A percentile compares a stretch with the other conserved stretches of the same genome.
Evolutionary conservation across 1,140 invertebrate species (phyloP).

Genomic region (Achatina immaculata): DNA sequence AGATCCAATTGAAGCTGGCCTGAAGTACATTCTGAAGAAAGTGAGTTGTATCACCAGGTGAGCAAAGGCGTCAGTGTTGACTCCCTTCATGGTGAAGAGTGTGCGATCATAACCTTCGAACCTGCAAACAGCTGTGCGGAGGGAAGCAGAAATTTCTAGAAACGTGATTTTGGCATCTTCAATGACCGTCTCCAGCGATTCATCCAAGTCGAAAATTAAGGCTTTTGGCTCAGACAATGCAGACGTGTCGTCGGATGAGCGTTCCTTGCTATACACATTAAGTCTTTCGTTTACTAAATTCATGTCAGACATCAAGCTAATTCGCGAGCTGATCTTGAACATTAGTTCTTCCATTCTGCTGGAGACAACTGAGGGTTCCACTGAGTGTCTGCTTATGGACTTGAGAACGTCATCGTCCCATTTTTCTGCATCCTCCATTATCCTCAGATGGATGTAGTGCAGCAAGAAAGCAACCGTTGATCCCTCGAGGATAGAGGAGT

Average conservation of each 20-base stretch:
- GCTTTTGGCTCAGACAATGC: not conserved
- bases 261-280: too few species aligned
- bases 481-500: slow-evolving; percentile 16
- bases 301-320: not conserved
- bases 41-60: slow-evolving; percentile 26
- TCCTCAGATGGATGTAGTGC: slow-evolving; percentile 31
- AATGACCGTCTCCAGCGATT: not conserved
- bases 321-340: not conserved
- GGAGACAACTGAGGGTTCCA: not conserved
- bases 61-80: slow-evolving; percentile 32
- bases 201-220: slow-evolving; percentile 8
- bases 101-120: slow-evolving; percentile 15
- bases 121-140: slow-evolving; percentile 11
- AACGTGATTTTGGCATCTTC: not conserved
- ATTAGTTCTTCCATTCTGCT: not conserved
- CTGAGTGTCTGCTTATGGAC: not conserved
- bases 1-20: not conserved
- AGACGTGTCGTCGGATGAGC: not conserved
- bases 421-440: slow-evolving; percentile 31
- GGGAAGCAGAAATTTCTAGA: not conserved
- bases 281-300: not conserved
- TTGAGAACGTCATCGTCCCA: slow-evolving; percentile 31
- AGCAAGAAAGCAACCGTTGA: slow-evolving; percentile 2
- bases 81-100: not conserved
- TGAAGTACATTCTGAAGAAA: slow-evolving; percentile 30